Evolutionary conservation across 2,113 vertebrate species (phyloP).

Genomic region (Anhinga rufa): DNA sequence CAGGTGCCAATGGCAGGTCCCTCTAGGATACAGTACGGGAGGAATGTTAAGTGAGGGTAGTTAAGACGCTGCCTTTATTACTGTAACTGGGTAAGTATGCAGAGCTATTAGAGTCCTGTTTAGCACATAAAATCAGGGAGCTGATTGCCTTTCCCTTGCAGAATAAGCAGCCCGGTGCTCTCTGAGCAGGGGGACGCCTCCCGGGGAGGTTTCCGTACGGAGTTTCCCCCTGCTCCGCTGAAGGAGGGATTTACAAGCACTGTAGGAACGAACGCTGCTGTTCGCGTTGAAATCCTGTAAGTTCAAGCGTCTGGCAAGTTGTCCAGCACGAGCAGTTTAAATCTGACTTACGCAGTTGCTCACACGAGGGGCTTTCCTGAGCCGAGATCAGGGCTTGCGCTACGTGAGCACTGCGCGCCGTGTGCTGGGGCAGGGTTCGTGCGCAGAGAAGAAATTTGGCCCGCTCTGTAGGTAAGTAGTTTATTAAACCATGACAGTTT

Average conservation of each 20-base stretch:
- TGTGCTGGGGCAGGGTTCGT: not conserved
- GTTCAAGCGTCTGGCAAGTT: not conserved
- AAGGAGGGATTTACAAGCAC: not conserved
- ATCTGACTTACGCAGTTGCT: too few species aligned
- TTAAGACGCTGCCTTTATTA: not conserved
- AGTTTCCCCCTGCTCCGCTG: not conserved
- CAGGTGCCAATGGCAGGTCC: not conserved
- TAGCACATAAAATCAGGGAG: not conserved
- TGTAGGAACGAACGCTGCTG: not conserved
- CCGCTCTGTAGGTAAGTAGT: accelerated
- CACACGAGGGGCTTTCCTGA: not conserved
- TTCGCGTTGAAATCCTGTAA: accelerated
- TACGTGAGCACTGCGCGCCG: accelerated
- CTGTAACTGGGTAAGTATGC: not conserved
- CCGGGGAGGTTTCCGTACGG: accelerated
- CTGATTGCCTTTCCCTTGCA: not conserved
- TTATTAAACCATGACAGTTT: not conserved
- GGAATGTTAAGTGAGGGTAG: not conserved
- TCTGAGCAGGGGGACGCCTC: not conserved
- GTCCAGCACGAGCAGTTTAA: accelerated
- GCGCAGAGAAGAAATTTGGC: not conserved
- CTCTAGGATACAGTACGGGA: accelerated
- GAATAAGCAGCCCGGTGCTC: not conserved
- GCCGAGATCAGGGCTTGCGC: not conserved
- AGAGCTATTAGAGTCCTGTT: not conserved